Base-by-base conservation (phyloP, 2,113 vertebrate genomes). In the Hydrolagus affinis region DNA sequence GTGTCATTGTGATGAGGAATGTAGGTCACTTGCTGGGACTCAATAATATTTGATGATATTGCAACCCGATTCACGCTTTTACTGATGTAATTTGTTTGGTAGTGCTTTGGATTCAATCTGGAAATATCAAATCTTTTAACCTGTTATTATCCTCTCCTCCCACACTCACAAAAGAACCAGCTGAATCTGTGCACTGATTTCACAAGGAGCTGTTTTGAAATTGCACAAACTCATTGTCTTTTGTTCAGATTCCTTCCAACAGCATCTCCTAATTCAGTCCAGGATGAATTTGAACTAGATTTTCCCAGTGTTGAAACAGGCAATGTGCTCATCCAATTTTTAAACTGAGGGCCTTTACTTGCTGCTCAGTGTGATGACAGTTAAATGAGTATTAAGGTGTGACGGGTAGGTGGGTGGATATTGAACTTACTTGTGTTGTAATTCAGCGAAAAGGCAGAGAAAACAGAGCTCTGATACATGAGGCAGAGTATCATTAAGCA, bases 71-170 rank as follows among this genome's bases (percentile, higher is more conserved):
- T 80, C 76, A 83, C 17, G 78, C 4, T 19, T 66, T n/a, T 12
- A 68, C 8, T n/a, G 32, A 68, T 83, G 28, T 62, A 30, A 83
- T 83, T 83, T 83, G 30, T 28, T 66, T 83, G 60, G 78, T 60
- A 83, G 60, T 32, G 15, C 21, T 66, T 83, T 28, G 4, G 2
- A 9, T 0, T 83, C 30, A 32, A 83, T 32, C 25, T 28, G 21
- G 59, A 1, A 21, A 32, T 10, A 66, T 15, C 8, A 11, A 15
- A 6, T 21, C 4, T 44, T 19, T 66, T 83, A 66, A 83, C 23
- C 78, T 4, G 3, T 11, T 19, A 30, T 6, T 2, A 19, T 60
- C 44, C 28, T 68, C 62, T 10, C 17, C 44, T 74, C 6, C 72
- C 17, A 17, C 4, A 28, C 25, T 17, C 23, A 66, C 15, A 32